Conservation (phyloP, 2,797 vertebrate species). For the Argya squamiceps region DNA sequence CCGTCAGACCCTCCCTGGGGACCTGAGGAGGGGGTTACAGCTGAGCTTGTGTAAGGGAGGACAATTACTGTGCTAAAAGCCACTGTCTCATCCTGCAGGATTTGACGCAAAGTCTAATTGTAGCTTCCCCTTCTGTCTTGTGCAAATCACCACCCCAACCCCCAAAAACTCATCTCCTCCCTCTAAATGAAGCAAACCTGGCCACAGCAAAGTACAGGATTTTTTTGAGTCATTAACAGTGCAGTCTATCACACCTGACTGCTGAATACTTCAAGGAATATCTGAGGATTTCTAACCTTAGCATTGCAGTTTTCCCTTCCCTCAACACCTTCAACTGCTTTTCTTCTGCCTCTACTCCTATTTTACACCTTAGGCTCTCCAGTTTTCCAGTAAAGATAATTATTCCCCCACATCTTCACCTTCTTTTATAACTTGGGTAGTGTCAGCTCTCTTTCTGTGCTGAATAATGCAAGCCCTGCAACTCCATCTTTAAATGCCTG, state of each 20-base stretch:
- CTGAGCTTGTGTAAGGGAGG: not conserved
- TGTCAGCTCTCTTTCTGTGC: not conserved
- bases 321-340: not conserved
- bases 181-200: not conserved
- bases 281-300: not conserved
- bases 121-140: not conserved
- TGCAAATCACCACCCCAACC: not conserved
- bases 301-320: not conserved
- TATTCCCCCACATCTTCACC: not conserved
- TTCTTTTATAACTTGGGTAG: not conserved
- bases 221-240: not conserved
- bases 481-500: not conserved
- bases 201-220: not conserved
- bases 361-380: not conserved
- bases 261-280: not conserved
- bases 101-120: not conserved
- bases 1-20: not conserved
- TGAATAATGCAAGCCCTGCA: constrained; percentile 12
- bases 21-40: not conserved
- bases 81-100: not conserved
- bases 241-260: not conserved
- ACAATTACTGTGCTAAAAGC: not conserved
- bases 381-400: not conserved
- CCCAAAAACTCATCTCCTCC: not conserved
- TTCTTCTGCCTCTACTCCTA: not conserved